phyloP scores from a whole-genome alignment of 2,888 invertebrate genomes.

The Apodemia zela region DNA sequence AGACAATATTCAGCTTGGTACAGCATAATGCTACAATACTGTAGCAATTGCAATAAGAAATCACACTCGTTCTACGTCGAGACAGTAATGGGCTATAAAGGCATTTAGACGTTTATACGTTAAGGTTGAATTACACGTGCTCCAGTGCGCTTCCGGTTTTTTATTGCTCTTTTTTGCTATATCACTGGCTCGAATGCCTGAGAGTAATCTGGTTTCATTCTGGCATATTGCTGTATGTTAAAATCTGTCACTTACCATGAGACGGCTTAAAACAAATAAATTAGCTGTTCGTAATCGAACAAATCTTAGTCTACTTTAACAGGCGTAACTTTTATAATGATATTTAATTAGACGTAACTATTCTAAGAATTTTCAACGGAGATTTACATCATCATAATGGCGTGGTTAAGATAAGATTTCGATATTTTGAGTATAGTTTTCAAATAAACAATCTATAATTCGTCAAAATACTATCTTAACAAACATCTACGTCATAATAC shows the following conservation, averaged over 20 bases:
- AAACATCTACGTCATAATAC: too few species aligned
- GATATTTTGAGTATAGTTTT: too few species aligned
- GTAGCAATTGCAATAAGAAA: slow-evolving; percentile 25
- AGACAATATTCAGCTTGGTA: slow-evolving; percentile 13
- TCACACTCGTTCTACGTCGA: slow-evolving; percentile 23
- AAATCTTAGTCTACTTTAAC: not conserved
- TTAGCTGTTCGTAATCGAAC: slow-evolving; percentile 19
- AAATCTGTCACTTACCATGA: slow-evolving; percentile 27
- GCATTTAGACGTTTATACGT: slow-evolving; percentile 29
- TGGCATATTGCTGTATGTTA: slow-evolving; percentile 25
- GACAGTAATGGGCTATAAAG: slow-evolving; percentile 24
- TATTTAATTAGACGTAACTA: not conserved
- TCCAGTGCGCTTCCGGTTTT: slow-evolving; percentile 27
- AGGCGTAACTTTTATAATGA: not conserved
- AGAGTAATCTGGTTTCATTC: slow-evolving; percentile 22
- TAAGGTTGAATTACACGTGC: slow-evolving; percentile 29
- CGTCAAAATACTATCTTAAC: too few species aligned
- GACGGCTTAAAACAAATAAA: slow-evolving; percentile 25
- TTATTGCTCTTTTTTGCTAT: slow-evolving; percentile 23
- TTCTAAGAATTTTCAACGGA: not conserved
- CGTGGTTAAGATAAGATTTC: too few species aligned
- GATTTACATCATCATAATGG: not conserved
- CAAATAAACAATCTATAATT: too few species aligned
- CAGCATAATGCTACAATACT: slow-evolving; percentile 9
- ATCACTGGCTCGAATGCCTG: slow-evolving; percentile 20